Evolutionary conservation across 1,140 invertebrate species (phyloP), one percentile per base, ranked within the genome.

Genomic region (Ylistrum balloti): DNA sequence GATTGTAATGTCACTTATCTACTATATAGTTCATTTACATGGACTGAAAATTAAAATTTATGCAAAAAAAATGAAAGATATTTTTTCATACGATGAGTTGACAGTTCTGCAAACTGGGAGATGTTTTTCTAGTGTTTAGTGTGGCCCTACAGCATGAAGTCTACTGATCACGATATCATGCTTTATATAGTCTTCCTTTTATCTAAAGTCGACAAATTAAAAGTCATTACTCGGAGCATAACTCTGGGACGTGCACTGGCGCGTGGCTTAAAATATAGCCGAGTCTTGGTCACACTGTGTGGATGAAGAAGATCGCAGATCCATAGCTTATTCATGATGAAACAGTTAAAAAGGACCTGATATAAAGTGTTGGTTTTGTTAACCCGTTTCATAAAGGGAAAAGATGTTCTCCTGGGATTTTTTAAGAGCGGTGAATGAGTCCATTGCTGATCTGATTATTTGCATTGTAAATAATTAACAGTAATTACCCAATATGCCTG

Each of bases 171-270:
- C 56, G 56, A 74, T 74, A 22, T n/a, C 56, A 7, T 9, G 22
- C 3, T 17, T 74, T 74, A 74, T 74, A n/a, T 28, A 74, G 9
- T 74, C 17, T 17, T 74, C 22, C 13, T 7, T 74, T 74, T 28
- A 74, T 74, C n/a, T 74, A 17, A 74, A 74, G 28, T 74, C 56
- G 56, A 74, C 56, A 74, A 74, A 74, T 74, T 74, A 74, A 74
- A 74, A 74, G 15, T n/a, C 5, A 74, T 74, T 74, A 28, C 56
- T 74, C 56, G 13, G 56, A 9, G 13, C n/a, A n/a, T 1, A 28
- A n/a, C 28, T 74, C 9, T 17, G 17, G n/a, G n/a, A 74, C 56
- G n/a, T 28, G 56, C 56, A 74, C 56, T 74, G 56, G 56, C 56
- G 56, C 56, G 56, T 74, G 56, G 56, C 56, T 74, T 45, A n/a